These are phyloP conservation scores for Cydia strobilella DNA, from an alignment of 1,140 invertebrate genomes.

Conservation along the genomic window DNA sequence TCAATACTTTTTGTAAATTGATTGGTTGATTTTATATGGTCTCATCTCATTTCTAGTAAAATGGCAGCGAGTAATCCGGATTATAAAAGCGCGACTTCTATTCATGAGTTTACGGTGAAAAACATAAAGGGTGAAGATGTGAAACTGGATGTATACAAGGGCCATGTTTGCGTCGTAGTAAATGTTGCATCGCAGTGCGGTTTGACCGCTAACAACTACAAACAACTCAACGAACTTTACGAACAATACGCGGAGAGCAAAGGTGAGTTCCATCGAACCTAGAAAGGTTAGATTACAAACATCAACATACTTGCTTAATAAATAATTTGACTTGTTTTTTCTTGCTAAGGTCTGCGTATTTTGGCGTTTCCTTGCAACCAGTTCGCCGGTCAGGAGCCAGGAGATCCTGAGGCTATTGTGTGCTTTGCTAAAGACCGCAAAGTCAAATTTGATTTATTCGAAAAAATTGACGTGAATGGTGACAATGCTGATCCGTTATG, in stretches of 20 bases:
- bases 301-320: too few species aligned
- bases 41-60: conserved; percentile 51
- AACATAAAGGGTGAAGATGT: conserved; percentile 89
- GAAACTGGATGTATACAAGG: conserved; percentile 87
- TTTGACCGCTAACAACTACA: conserved; percentile 90
- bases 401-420: conserved; percentile 87
- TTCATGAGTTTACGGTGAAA: conserved; percentile 89
- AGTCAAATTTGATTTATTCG: conserved; percentile 88
- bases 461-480: conserved; percentile 94
- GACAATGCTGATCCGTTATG: conserved; percentile 92
- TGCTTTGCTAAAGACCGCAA: conserved; percentile 87
- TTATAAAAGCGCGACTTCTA: conserved; percentile 82
- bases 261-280: conserved; percentile 50
- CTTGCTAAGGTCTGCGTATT: conserved; percentile 83
- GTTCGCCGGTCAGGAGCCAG: conserved; percentile 92
- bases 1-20: not conserved
- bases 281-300: not conserved
- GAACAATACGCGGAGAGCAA: conserved; percentile 84
- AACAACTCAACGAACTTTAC: conserved; percentile 87
- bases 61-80: conserved; percentile 68
- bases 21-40: conserved; percentile 30
- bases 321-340: conserved; percentile 37
- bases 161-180: conserved; percentile 89
- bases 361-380: conserved; percentile 97
- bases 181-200: conserved; percentile 96